Base-by-base conservation (phyloP, 2,888 invertebrate genomes). In the Agrenia bidenticulata region DNA sequence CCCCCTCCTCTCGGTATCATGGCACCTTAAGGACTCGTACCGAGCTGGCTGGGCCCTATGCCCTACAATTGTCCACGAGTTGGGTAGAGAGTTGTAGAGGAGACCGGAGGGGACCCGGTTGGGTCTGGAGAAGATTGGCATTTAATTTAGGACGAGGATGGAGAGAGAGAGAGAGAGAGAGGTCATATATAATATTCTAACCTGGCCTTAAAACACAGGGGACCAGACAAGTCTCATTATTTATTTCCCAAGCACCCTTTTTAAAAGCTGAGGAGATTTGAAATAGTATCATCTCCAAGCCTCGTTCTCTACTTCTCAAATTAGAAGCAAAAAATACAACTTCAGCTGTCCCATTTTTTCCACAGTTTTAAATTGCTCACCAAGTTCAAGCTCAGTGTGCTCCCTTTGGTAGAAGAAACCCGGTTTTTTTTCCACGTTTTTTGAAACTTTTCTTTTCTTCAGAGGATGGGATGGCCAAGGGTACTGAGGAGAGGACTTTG, bases 211-310 rank as follows among this genome's bases (percentile, higher is more conserved):
- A 60, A 60, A 60, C 50, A 60, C 32, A 51, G 60, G 53, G 59
- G 58, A 64, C 64, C 58, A 64, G 64, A 64, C 64, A 64, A 59
- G 53, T 59, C 58, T 58, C 64, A 64, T 64, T 64, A 64, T 64
- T 64, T 64, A 64, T 64, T 64, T 64, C 59, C 64, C 59, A 59
- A 64, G 63, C 63, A 63, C 64, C 64, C 64, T 64, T 63, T 54
- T 41, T 39, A 39, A 41, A n/a, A n/a, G 5, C 5, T 32, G 11
- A 32, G 32, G 32, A 32, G 11, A 32, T 26, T 32, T 2, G 19
- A 27, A 32, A 27, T 55, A 39, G 17, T 32, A 41, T 39, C 41
- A 15, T 23, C 19, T 27, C 17, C 17, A 54, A 26, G 26, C 39
- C 41, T 24, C 13, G 19, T n/a, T 27, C 26, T 21, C 32, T 55